phyloP scores from a whole-genome alignment of 2,888 invertebrate species.

The Arrhopalites spinosus region DNA sequence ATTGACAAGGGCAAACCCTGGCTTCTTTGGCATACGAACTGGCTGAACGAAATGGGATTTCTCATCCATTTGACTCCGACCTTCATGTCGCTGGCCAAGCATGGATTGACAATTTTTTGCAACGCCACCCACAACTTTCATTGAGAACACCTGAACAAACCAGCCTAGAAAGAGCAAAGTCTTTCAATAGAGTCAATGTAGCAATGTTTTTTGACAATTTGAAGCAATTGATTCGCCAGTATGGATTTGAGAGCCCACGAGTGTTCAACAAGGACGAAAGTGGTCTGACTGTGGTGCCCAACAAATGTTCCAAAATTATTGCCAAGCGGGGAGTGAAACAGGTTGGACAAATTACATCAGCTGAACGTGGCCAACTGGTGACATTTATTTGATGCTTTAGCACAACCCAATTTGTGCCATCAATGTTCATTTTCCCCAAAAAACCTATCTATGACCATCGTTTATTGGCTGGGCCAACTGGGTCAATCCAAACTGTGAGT shows the following conservation, averaged over 20 bases:
- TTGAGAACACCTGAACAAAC: constrained; percentile 50
- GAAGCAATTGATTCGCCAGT: constrained; percentile 5
- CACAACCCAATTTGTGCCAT: not conserved
- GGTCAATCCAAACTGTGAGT: not conserved
- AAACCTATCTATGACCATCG: not conserved
- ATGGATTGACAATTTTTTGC: constrained; percentile 50
- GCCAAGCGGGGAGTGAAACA: not conserved
- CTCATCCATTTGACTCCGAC: too few relatives aligned
- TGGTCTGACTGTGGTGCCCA: constrained; percentile 28
- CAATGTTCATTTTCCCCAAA: not conserved
- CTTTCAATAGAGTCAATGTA: constrained; percentile 53
- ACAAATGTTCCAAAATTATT: not conserved
- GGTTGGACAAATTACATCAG: not conserved
- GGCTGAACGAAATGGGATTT: not conserved
- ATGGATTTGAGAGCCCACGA: constrained; percentile 1
- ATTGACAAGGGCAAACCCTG: not conserved
- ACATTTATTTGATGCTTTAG: not conserved
- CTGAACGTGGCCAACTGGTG: not conserved
- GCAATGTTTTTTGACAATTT: constrained; percentile 36
- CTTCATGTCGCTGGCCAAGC: constrained; percentile 34
- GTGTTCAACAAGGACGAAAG: constrained; percentile 46
- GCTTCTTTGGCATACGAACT: not conserved
- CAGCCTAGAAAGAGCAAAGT: constrained; percentile 48
- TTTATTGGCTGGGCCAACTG: not conserved
- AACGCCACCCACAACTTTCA: constrained; percentile 45